A percentile compares a stretch with the other conserved stretches of the same genome.
These are phyloP conservation scores for Apistogramma diplotaenia DNA, from an alignment of 2,113 vertebrate species.

Conservation along the genomic window DNA sequence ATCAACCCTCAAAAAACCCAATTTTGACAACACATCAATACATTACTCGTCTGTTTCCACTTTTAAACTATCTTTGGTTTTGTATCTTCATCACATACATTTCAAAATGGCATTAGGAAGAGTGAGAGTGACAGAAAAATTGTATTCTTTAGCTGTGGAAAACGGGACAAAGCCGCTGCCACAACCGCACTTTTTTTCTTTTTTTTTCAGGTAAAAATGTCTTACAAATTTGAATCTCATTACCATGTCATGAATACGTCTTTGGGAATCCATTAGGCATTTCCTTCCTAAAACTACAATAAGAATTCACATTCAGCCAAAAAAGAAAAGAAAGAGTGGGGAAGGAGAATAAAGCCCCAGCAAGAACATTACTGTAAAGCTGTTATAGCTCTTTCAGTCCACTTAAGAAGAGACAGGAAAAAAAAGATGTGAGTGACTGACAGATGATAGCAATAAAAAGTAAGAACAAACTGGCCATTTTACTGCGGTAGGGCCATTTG, in stretches of 20 bases:
- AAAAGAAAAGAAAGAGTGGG: conserved; percentile 29
- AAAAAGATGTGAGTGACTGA: conserved; percentile 68
- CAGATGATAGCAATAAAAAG: conserved; percentile 75
- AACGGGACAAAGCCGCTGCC: conserved; percentile 58
- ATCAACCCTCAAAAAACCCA: neutral
- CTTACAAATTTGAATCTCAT: conserved; percentile 66
- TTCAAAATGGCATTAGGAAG: conserved; percentile 1
- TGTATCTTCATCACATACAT: conserved; percentile 2
- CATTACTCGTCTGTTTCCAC: neutral
- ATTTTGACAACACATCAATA: conserved; percentile 25
- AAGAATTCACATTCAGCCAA: conserved; percentile 44
- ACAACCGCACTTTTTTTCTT: conserved; percentile 20
- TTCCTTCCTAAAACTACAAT: conserved; percentile 57
- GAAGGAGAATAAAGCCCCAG: conserved; percentile 54
- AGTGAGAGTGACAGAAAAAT: conserved; percentile 4
- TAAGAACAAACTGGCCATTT: conserved; percentile 75
- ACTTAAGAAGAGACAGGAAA: conserved; percentile 54
- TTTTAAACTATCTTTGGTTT: conserved; percentile 5
- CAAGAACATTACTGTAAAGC: conserved; percentile 57
- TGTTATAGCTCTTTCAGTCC: conserved; percentile 68
- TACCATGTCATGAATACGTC: conserved; percentile 68
- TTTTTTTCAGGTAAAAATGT: conserved; percentile 55
- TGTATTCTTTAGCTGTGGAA: conserved; percentile 26
- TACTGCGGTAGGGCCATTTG: conserved; percentile 68
- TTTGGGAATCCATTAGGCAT: conserved; percentile 60